Evolutionary conservation across 2,888 invertebrate genomes (phyloP).

Genomic region (Bombyx huttoni): DNA sequence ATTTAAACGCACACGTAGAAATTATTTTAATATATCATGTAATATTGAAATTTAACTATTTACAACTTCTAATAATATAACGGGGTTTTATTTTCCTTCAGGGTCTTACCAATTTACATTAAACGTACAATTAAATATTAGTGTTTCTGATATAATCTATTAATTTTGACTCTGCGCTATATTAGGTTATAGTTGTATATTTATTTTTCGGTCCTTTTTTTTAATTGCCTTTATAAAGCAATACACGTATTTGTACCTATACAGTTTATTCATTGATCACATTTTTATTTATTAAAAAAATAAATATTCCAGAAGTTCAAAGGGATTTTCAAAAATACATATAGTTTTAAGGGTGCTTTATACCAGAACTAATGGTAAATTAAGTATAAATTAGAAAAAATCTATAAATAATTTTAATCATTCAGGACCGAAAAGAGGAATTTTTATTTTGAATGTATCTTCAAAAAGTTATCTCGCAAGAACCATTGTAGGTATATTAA

Average conservation of each 20-base stretch:
- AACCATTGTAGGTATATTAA: too few relatives aligned
- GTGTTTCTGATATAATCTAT: conserved; percentile 8
- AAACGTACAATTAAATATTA: conserved; percentile 30
- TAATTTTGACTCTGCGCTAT: conserved; percentile 39
- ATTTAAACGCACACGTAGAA: background rate
- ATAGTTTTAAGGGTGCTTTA: background rate
- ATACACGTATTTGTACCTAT: background rate
- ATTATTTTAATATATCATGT: conserved; percentile 24
- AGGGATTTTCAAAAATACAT: background rate
- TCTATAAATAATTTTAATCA: too few relatives aligned
- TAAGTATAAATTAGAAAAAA: too few relatives aligned
- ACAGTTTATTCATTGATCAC: background rate
- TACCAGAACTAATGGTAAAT: too few relatives aligned
- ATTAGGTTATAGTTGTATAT: background rate
- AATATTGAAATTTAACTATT: conserved; percentile 48
- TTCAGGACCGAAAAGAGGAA: too few relatives aligned
- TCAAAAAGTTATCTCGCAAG: too few relatives aligned
- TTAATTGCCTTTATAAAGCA: background rate
- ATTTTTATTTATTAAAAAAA: background rate
- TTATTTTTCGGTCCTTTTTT: background rate
- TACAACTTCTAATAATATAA: conserved; percentile 45
- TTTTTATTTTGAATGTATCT: too few relatives aligned
- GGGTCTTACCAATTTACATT: conserved; percentile 44
- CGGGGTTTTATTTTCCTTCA: conserved; percentile 65
- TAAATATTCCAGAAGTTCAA: background rate